These are phyloP conservation scores for Eulemur albifrons DNA, from an alignment of 2,797 vertebrate species.

Conservation along the genomic window DNA sequence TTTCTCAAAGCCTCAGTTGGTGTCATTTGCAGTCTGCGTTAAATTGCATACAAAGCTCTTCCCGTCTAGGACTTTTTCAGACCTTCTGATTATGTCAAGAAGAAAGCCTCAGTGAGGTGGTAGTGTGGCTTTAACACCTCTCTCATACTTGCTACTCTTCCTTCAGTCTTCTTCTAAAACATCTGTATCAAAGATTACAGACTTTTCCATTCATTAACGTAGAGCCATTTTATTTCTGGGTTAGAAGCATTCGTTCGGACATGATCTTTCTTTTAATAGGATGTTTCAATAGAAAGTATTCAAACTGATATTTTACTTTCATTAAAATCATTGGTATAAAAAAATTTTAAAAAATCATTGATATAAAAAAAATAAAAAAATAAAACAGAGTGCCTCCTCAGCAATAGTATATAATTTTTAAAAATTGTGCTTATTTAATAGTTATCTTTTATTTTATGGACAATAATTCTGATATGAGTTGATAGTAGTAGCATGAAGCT, in stretches of 20 bases:
- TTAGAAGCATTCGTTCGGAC: slow-evolving; percentile 24
- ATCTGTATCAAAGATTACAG: background rate
- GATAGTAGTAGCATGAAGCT: background rate
- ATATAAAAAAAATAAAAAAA: too few species aligned
- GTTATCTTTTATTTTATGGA: background rate
- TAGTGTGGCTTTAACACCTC: background rate
- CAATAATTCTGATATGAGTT: background rate
- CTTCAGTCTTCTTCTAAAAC: background rate
- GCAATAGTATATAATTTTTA: background rate
- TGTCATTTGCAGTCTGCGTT: background rate
- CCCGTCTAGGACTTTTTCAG: background rate
- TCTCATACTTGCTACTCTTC: background rate
- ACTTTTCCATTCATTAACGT: slow-evolving; percentile 7
- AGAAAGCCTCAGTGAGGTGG: background rate
- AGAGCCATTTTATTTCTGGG: background rate
- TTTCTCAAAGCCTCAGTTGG: background rate
- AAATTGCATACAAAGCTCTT: background rate
- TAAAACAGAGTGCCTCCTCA: background rate
- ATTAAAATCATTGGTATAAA: slow-evolving; percentile 45
- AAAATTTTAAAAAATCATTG: background rate
- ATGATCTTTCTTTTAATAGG: background rate
- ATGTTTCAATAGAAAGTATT: slow-evolving; percentile 38
- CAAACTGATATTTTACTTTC: slow-evolving; percentile 44
- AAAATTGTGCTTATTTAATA: background rate
- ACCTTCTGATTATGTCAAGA: background rate